Conservation (phyloP, 2,113 vertebrate genomes). For the Psephotus haematonotus region DNA sequence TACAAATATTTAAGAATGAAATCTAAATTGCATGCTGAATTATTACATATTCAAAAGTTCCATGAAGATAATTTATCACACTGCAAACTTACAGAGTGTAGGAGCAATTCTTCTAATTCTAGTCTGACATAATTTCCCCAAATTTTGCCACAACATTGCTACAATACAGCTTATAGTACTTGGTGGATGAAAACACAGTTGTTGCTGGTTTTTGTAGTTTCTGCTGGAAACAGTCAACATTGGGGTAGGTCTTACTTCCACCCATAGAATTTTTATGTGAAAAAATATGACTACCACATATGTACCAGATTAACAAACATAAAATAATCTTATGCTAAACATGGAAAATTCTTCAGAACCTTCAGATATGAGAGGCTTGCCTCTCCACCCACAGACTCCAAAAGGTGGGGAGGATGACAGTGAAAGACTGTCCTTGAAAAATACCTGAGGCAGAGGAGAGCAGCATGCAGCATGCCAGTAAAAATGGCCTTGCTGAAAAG, state of each 20-base stretch:
- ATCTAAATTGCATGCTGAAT: background rate
- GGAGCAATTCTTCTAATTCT: background rate
- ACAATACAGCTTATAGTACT: background rate
- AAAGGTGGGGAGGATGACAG: background rate
- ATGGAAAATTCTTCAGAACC: background rate
- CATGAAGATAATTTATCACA: background rate
- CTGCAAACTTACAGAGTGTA: background rate
- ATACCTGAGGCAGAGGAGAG: fast-evolving
- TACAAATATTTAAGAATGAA: background rate
- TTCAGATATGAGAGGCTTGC: background rate
- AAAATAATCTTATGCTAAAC: background rate
- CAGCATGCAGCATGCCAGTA: background rate
- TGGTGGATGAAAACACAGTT: background rate
- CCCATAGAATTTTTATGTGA: background rate
- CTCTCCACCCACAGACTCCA: background rate
- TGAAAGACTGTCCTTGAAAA: background rate
- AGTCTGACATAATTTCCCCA: background rate
- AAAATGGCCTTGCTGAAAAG: background rate
- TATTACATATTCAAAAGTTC: background rate
- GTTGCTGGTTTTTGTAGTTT: background rate
- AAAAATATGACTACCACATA: background rate
- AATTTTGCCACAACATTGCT: background rate
- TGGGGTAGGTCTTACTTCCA: background rate
- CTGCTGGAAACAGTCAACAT: background rate
- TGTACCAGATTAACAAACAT: background rate